Conservation (phyloP, 2,888 invertebrate species). For the Melinaea menophilus region DNA sequence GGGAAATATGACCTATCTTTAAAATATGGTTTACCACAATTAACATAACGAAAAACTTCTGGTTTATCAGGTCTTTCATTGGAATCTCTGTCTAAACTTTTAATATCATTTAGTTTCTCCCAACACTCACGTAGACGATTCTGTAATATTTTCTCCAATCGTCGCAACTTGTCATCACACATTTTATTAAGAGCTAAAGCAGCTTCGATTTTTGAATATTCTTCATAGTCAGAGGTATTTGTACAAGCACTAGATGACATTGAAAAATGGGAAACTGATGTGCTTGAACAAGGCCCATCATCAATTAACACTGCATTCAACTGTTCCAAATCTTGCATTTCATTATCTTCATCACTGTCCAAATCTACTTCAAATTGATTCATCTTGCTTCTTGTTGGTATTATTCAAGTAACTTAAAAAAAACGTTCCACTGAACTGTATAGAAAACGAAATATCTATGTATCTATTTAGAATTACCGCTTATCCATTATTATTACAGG, state of each 20-base stretch:
- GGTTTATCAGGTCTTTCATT: conserved; percentile 34
- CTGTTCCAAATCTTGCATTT: conserved; percentile 42
- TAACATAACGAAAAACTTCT: conserved; percentile 46
- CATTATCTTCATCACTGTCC: conserved; percentile 44
- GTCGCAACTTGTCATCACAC: conserved; percentile 50
- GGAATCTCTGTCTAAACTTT: conserved; percentile 18
- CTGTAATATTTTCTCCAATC: conserved; percentile 51
- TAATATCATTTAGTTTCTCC: conserved; percentile 43
- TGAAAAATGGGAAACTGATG: conserved; percentile 27
- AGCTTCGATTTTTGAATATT: conserved; percentile 43
- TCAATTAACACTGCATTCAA: conserved; percentile 40
- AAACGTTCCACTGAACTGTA: too few species aligned
- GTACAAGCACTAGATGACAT: conserved; percentile 20
- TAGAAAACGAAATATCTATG: too few species aligned
- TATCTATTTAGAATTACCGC: too few species aligned
- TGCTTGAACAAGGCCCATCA: conserved; percentile 34
- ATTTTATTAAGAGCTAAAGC: conserved; percentile 59
- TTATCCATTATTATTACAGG: too few species aligned
- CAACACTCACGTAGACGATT: conserved; percentile 54
- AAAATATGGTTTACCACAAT: conserved; percentile 81
- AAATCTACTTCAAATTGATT: conserved; percentile 36
- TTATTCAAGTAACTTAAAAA: too few species aligned
- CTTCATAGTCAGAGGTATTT: conserved; percentile 25
- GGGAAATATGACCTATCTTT: conserved; percentile 77
- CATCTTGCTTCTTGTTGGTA: conserved; percentile 17